phyloP scores from a whole-genome alignment of 1,140 invertebrate genomes.

The Drosophila burlai region DNA sequence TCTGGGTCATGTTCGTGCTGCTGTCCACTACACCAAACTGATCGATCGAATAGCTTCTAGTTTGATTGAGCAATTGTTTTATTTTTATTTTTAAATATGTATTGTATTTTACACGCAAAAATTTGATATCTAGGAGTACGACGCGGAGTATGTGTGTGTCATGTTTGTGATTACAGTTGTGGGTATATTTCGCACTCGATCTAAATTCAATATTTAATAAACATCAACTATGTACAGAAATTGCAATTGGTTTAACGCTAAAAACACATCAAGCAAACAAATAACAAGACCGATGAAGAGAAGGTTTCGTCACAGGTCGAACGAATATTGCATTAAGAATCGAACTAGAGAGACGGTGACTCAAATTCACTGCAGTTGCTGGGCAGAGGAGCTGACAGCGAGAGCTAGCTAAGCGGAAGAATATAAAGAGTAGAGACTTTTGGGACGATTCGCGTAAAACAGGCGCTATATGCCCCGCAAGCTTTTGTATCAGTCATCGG shows the following conservation, averaged over 20 bases:
- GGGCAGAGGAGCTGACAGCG: constrained; percentile 34
- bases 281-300: constrained; percentile 61
- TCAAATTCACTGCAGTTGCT: constrained; percentile 13
- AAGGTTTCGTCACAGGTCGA: constrained; percentile 63
- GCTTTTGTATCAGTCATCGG: constrained; percentile 81
- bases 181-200: constrained; percentile 31
- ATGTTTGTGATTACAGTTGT: constrained; percentile 29
- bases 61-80: constrained; percentile 63
- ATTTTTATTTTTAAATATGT: constrained; percentile 61
- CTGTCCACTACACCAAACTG: constrained; percentile 79
- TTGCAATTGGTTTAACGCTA: constrained; percentile 56
- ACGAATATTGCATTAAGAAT: constrained; percentile 69
- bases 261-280: constrained; percentile 68
- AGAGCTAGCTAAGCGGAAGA: constrained; percentile 43
- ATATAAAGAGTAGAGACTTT: constrained; percentile 63
- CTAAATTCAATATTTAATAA: constrained; percentile 76
- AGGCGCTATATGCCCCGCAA: constrained; percentile 78
- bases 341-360: constrained; percentile 41
- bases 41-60: constrained; percentile 25
- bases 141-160: constrained; percentile 45
- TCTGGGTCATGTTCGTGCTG: constrained; percentile 84
- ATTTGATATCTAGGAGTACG: constrained; percentile 48
- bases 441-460: constrained; percentile 79
- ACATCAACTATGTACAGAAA: constrained; percentile 74
- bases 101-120: constrained; percentile 53